phyloP scores from a whole-genome alignment of 2,888 invertebrate species.

The Ommatoiulus sabulosus region DNA sequence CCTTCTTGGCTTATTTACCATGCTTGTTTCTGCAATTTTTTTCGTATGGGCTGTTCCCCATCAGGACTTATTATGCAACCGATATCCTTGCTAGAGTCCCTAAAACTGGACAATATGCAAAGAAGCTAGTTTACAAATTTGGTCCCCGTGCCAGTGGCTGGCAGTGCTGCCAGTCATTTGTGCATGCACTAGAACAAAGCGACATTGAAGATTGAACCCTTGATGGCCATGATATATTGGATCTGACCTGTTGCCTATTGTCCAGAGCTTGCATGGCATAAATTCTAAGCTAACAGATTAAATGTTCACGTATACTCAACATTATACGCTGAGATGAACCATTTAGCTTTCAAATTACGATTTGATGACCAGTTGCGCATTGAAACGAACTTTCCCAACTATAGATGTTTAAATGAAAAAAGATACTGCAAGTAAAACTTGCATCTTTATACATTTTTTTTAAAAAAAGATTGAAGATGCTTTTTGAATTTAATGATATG shows the following conservation, averaged over 20 bases:
- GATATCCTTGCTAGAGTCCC: constrained; percentile 68
- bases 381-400: no score
- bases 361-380: no score
- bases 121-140: constrained; percentile 67
- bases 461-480: no score
- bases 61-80: constrained; percentile 68
- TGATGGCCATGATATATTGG: background rate
- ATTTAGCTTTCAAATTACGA: no score
- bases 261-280: background rate
- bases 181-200: background rate
- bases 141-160: constrained; percentile 68
- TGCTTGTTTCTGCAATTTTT: background rate
- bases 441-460: no score
- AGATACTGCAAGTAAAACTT: no score
- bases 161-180: constrained; percentile 59
- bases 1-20: background rate
- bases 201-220: background rate
- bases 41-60: background rate
- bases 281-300: background rate
- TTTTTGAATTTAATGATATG: no score
- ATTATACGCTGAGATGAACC: no score
- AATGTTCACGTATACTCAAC: background rate
- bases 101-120: constrained; percentile 68
- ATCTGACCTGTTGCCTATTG: no score
- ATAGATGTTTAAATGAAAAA: no score